Base-by-base conservation (phyloP, 2,797 vertebrate genomes). In the Choloepus didactylus region DNA sequence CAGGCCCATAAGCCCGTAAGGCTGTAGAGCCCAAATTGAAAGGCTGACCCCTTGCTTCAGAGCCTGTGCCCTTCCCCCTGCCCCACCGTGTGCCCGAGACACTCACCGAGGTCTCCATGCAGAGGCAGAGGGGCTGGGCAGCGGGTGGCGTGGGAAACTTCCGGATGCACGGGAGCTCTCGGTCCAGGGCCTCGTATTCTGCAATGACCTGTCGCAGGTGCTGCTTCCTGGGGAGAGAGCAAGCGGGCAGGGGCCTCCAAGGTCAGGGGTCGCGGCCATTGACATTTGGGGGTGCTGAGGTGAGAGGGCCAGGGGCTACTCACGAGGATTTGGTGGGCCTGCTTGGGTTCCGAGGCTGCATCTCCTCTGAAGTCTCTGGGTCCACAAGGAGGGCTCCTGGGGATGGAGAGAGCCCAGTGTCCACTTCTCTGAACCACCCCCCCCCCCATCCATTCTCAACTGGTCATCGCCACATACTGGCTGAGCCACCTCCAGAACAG, bases 101-200 rank as follows among this genome's bases (percentile, higher is more conserved):
- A 44, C 97, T 98, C 87, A 98, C 98, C 16, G 60, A 80, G 56
- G 93, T 96, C 87, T 98, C 98, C 95, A 98, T 82, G 87, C 98
- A 98, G 11, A 98, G 94, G 51, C 98, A 98, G 59, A 98, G 97
- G 2, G 98, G 98, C 69, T 98, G 97, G 38, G 97, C 79, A 0
- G 96, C 29, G 0, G 98, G 98, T 0, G 96, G 96, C 0, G 29
- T 80, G 46, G 92, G 84, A 59, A 98, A 98, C 89, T 98, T 98
- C 31, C 97, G 96, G 49, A 98, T 98, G 18, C 97, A 97, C 0
- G 98, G 97, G 67, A 98, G 97, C 70, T 98, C 98, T 10, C 91
- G 81, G 51, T 98, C 98, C 87, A 98, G 84, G 0, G 96, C 91
- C 84, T 98, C 97, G 0, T 98, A 98, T 11, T 98, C 97, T 1